phyloP scores from a whole-genome alignment of 2,797 vertebrate genomes.

The Falco berigora region DNA sequence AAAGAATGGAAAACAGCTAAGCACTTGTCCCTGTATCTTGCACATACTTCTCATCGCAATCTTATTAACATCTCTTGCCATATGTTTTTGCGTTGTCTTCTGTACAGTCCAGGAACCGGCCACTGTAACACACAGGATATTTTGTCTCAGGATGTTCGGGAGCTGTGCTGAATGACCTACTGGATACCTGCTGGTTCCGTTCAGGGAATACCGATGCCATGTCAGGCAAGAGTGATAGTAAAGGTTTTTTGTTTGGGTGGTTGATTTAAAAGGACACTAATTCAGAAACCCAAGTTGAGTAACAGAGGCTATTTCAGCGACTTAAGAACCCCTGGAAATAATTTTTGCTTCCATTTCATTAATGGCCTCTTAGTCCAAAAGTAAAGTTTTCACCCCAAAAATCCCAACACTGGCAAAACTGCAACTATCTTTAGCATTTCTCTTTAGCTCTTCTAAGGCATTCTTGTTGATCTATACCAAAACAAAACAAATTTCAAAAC shows the following conservation, averaged over 20 bases:
- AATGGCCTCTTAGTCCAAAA: neutral
- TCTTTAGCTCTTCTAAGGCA: neutral
- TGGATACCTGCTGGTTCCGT: neutral
- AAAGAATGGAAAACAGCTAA: neutral
- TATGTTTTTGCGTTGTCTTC: neutral
- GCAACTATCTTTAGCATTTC: neutral
- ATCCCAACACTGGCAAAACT: neutral
- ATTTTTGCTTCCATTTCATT: neutral
- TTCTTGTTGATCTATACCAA: neutral
- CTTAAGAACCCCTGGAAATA: neutral
- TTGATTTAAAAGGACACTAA: neutral
- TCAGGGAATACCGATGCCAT: neutral
- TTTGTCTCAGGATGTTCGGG: neutral
- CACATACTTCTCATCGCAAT: neutral
- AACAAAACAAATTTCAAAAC: neutral
- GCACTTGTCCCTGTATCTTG: neutral
- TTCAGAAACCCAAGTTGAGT: neutral
- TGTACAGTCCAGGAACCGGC: neutral
- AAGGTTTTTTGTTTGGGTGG: neutral
- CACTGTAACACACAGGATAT: neutral
- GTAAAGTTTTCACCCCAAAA: neutral
- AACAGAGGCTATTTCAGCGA: neutral
- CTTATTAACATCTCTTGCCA: neutral
- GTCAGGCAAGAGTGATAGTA: neutral
- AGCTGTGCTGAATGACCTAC: neutral